phyloP scores from a whole-genome alignment of 2,888 invertebrate genomes.

The Callinectes sapidus region DNA sequence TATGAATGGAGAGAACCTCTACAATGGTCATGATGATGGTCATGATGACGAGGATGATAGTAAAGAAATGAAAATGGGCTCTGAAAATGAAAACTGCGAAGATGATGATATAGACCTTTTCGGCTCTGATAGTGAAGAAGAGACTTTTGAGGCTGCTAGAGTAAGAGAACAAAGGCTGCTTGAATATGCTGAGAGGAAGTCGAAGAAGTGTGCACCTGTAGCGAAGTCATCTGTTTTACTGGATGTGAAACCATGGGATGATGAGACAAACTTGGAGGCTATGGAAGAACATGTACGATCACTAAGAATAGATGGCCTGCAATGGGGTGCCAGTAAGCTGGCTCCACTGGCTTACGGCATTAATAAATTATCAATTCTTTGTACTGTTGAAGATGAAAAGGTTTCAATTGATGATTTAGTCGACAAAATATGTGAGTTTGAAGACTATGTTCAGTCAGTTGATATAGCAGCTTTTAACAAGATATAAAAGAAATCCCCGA shows the following conservation, averaged over 20 bases:
- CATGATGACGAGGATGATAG: not conserved
- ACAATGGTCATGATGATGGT: not conserved
- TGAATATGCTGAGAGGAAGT: constrained; percentile 95
- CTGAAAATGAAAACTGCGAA: constrained; percentile 79
- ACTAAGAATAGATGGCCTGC: constrained; percentile 92
- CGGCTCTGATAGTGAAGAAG: constrained; percentile 90
- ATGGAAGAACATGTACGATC: constrained; percentile 89
- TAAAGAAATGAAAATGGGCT: not conserved
- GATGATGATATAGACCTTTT: constrained; percentile 92
- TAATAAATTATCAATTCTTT: constrained; percentile 94
- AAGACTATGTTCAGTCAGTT: constrained; percentile 95
- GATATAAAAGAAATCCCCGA: constrained; percentile 81
- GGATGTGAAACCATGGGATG: constrained; percentile 97
- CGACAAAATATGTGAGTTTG: constrained; percentile 92
- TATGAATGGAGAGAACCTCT: not conserved
- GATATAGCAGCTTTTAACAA: constrained; percentile 99
- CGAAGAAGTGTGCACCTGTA: constrained; percentile 93
- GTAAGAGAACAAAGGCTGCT: constrained; percentile 91
- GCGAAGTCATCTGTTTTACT: constrained; percentile 96
- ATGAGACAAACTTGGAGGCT: constrained; percentile 93
- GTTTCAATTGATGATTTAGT: constrained; percentile 91
- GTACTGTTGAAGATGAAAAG: constrained; percentile 97
- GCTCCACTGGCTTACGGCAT: constrained; percentile 97
- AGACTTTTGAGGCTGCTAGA: constrained; percentile 82
- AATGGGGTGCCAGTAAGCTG: constrained; percentile 97